phyloP scores from a whole-genome alignment of 2,888 invertebrate genomes.

The Agonopterix alstromeriana region DNA sequence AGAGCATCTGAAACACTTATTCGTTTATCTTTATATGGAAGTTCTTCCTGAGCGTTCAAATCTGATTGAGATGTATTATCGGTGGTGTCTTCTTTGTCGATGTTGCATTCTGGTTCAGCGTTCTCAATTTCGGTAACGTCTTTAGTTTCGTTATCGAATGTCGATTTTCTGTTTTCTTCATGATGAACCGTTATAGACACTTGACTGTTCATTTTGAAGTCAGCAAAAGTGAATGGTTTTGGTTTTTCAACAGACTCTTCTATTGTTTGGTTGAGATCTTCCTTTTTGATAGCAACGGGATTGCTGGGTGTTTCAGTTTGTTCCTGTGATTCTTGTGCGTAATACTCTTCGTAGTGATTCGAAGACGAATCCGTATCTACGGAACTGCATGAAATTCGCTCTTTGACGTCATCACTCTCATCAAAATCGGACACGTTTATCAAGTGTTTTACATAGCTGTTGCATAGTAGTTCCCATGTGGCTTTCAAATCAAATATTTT shows the following conservation, averaged over 20 bases:
- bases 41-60: conserved; percentile 16
- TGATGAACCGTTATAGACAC: conserved; percentile 24
- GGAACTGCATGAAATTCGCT: conserved; percentile 55
- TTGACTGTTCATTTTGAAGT: conserved; percentile 67
- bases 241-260: conserved; percentile 32
- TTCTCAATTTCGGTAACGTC: conserved; percentile 13
- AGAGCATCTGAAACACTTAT: conserved; percentile 40
- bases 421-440: conserved; percentile 60
- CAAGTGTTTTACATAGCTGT: conserved; percentile 71
- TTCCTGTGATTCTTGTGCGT: conserved; percentile 27
- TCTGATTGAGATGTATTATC: background rate
- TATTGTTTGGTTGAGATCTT: conserved; percentile 7
- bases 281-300: conserved; percentile 14
- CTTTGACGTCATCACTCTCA: conserved; percentile 43
- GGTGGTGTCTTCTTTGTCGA: conserved; percentile 2
- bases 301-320: conserved; percentile 16
- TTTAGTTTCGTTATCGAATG: conserved; percentile 11
- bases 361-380: conserved; percentile 56
- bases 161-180: conserved; percentile 14
- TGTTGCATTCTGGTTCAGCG: background rate
- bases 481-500: conserved; percentile 78
- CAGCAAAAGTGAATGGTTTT: conserved; percentile 74
- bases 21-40: conserved; percentile 44
- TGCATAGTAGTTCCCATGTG: conserved; percentile 79
- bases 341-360: conserved; percentile 56